These are phyloP conservation scores for Drosophila monieri DNA, from an alignment of 2,888 invertebrate genomes.

Conservation along the genomic window DNA sequence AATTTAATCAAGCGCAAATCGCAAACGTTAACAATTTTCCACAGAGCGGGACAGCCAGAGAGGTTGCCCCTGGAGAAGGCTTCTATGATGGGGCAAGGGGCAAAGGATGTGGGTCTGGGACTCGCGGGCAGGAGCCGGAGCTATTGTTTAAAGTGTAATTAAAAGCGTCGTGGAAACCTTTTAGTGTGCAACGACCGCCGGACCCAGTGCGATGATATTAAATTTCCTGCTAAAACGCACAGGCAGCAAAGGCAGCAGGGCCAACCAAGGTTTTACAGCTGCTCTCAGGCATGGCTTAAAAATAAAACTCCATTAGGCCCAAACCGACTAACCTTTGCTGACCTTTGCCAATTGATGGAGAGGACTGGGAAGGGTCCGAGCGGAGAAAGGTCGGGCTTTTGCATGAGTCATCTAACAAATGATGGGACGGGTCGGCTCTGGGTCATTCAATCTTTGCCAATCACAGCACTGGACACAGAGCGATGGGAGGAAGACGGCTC, in stretches of 20 bases:
- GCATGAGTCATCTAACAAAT: slow-evolving; percentile 75
- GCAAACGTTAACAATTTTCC: slow-evolving; percentile 68
- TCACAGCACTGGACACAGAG: slow-evolving; percentile 17
- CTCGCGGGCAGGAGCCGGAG: slow-evolving; percentile 20
- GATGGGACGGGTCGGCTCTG: slow-evolving; percentile 42
- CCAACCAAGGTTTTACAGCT: slow-evolving; percentile 15
- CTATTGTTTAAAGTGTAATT: slow-evolving; percentile 76
- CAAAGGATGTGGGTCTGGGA: no score
- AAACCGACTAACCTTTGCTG: slow-evolving; percentile 57
- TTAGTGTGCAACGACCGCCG: slow-evolving; percentile 58
- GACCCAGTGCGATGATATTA: slow-evolving; percentile 58
- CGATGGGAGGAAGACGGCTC: neutral
- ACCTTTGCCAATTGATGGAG: slow-evolving; percentile 68
- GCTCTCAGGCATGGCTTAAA: slow-evolving; percentile 53
- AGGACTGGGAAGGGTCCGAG: slow-evolving; percentile 1
- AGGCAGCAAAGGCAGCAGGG: slow-evolving; percentile 22
- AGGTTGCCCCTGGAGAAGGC: slow-evolving; percentile 5
- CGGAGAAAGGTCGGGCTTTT: slow-evolving; percentile 30
- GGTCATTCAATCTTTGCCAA: slow-evolving; percentile 57
- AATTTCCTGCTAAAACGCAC: slow-evolving; percentile 55
- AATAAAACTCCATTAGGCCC: slow-evolving; percentile 51
- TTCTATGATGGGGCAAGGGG: slow-evolving; percentile 2
- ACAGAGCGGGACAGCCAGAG: slow-evolving; percentile 11
- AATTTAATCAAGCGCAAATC: slow-evolving; percentile 80
- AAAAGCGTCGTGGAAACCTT: slow-evolving; percentile 74